Percentiles rank a stretch among this genome's conserved stretches.
Evolutionary conservation across 2,888 invertebrate genomes (phyloP).

Genomic region (Scaptomyza cyrtandrae): DNA sequence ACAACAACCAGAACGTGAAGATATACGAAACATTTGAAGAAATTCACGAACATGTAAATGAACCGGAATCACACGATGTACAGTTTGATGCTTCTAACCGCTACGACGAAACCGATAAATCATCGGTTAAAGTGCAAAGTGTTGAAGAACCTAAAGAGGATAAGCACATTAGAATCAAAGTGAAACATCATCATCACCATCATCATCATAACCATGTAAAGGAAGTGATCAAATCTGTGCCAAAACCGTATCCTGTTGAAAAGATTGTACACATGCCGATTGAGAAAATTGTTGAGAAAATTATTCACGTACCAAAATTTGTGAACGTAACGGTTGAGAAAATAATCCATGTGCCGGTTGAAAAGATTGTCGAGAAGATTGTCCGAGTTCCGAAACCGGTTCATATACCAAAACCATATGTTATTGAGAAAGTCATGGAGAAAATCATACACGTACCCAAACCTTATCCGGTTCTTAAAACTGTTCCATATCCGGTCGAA

Average conservation of each 20-base stretch:
- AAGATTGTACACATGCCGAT: slow-evolving; percentile 83
- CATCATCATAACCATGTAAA: slow-evolving; percentile 88
- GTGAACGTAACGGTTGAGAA: slow-evolving; percentile 86
- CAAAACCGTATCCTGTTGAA: slow-evolving; percentile 86
- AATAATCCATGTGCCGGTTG: slow-evolving; percentile 83
- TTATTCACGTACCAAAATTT: slow-evolving; percentile 85
- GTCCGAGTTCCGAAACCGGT: slow-evolving; percentile 86
- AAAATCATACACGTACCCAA: slow-evolving; percentile 86
- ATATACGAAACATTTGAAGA: slow-evolving; percentile 81
- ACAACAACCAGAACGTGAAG: slow-evolving; percentile 62
- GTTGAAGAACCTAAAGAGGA: slow-evolving; percentile 27
- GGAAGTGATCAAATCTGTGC: slow-evolving; percentile 86
- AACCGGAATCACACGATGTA: slow-evolving; percentile 37
- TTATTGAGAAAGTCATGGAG: slow-evolving; percentile 85
- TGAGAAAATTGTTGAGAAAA: slow-evolving; percentile 85
- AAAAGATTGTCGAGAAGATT: slow-evolving; percentile 84
- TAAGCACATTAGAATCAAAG: slow-evolving; percentile 73
- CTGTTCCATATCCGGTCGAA: slow-evolving; percentile 60
- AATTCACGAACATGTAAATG: slow-evolving; percentile 81
- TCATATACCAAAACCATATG: slow-evolving; percentile 85
- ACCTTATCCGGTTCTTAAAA: slow-evolving; percentile 69
- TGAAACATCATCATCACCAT: slow-evolving; percentile 88
- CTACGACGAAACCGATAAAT: slow-evolving; percentile 60
- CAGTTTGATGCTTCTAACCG: slow-evolving; percentile 62
- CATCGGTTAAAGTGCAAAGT: slow-evolving; percentile 30